Conservation (phyloP, 2,888 invertebrate species). For the Rhamnusium bicolor region DNA sequence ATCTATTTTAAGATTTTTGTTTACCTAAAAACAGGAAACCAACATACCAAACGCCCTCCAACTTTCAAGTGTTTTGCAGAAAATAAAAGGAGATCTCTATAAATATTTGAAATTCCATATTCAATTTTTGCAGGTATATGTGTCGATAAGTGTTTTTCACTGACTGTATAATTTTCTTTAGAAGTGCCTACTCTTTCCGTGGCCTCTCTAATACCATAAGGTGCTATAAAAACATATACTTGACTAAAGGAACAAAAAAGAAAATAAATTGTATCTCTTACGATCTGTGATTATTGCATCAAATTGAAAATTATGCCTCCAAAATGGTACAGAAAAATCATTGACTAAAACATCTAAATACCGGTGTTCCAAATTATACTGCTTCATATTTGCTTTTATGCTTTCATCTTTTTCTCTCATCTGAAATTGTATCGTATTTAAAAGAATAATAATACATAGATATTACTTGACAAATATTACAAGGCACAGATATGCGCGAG, state of each 20-base stretch:
- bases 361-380: conserved; percentile 83
- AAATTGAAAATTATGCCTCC: conserved; percentile 81
- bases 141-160: conserved; percentile 77
- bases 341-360: conserved; percentile 93
- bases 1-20: not conserved
- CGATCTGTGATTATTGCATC: conserved; percentile 98
- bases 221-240: conserved; percentile 80
- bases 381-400: conserved; percentile 88
- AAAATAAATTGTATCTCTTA: conserved; percentile 71
- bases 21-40: conserved; percentile 93
- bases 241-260: not conserved
- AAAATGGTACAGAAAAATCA: conserved; percentile 90
- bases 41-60: conserved; percentile 91
- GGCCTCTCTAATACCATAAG: conserved; percentile 97
- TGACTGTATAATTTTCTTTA: conserved; percentile 76
- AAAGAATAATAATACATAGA: no score
- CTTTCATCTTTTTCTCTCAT: conserved; percentile 87
- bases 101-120: conserved; percentile 88
- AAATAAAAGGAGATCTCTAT: conserved; percentile 88
- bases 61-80: conserved; percentile 83
- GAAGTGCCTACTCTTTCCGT: conserved; percentile 87
- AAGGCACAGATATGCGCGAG: no score
- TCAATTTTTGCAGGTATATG: conserved; percentile 90
- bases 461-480: no score
- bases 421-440: conserved; percentile 65